Base-by-base conservation (phyloP, 2,113 vertebrate genomes). In the Coregonus clupeaformis region DNA sequence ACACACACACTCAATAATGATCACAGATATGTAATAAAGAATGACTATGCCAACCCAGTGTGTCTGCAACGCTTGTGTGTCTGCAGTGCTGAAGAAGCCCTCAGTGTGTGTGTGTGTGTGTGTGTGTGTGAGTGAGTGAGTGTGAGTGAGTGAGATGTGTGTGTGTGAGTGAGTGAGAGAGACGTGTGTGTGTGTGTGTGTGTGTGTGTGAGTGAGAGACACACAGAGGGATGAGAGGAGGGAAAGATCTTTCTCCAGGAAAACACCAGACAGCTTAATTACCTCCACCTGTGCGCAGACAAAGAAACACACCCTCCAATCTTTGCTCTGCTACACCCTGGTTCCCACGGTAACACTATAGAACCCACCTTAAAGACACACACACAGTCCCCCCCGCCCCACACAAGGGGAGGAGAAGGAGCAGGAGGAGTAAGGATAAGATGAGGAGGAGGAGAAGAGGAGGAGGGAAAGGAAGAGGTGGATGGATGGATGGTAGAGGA, bases 181-280 rank as follows among this genome's bases (percentile, higher is more conserved):
- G n/a, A n/a, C n/a, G n/a, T n/a, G n/a, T 72, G 32, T 18, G 47
- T 55, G 59, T 57, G 57, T 68, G 4, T 36, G 63, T 68, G 30
- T 30, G 32, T 20, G 1, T 49, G 36, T 29, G 24, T 11, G 5
- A 47, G 25, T 68, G 11, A 64, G 45, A 72, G 16, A 49, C 12
- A 67, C 29, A 76, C 29, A 14, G 69, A 30, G 29, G 16, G 59
- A 7, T 25, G 59, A 55, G 71, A 62, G 52, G 69, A 69, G 63
- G 79, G 75, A 71, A 63, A 73, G 65, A 66, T 81, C 73, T 13
- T 18, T 87, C 84, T 88, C 87, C 75, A 76, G 69, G 83, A 75
- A 76, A 92, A 93, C 86, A 93, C 91, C 88, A 89, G 90, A 93
- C 86, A 92, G 91, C 88, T 91, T 93, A 93, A 92, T 93, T 86